Percentiles rank a stretch among this genome's conserved stretches.
phyloP scores from a whole-genome alignment of 2,113 vertebrate genomes.

The Plecturocebus donacophilus region DNA sequence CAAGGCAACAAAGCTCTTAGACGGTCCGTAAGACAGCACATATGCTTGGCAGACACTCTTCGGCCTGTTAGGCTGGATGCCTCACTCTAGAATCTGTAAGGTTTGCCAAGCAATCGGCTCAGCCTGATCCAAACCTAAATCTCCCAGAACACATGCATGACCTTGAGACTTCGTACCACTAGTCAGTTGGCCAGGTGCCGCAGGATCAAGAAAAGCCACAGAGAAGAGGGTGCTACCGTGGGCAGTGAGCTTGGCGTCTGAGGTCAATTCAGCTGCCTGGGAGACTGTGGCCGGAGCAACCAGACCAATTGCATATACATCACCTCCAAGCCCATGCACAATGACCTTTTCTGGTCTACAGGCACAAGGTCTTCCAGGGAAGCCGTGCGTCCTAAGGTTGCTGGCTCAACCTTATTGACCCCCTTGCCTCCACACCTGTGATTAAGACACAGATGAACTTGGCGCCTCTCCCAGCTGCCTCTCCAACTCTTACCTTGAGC shows the following conservation, averaged over 20 bases:
- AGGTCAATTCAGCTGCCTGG: background rate
- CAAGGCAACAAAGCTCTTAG: background rate
- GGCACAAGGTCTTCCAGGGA: background rate
- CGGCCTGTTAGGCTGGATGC: fast-evolving
- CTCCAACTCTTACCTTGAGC: background rate
- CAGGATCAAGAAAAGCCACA: background rate
- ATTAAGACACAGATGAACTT: background rate
- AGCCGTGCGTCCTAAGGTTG: background rate
- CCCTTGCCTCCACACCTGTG: background rate
- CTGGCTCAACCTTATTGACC: too few species aligned
- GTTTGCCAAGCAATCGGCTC: background rate
- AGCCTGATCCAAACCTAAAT: background rate
- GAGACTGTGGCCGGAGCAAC: background rate
- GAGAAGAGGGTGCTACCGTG: background rate
- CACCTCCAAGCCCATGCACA: background rate
- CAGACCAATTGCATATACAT: fast-evolving
- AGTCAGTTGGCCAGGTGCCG: background rate
- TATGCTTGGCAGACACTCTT: background rate
- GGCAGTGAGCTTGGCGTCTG: background rate
- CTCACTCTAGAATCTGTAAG: background rate
- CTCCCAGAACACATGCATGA: background rate
- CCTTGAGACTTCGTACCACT: background rate
- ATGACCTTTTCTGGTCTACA: background rate
- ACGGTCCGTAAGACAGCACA: background rate
- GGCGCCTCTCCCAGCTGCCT: background rate